Evolutionary conservation across 2,888 invertebrate species (phyloP).

Genomic region (Andrena praecox): DNA sequence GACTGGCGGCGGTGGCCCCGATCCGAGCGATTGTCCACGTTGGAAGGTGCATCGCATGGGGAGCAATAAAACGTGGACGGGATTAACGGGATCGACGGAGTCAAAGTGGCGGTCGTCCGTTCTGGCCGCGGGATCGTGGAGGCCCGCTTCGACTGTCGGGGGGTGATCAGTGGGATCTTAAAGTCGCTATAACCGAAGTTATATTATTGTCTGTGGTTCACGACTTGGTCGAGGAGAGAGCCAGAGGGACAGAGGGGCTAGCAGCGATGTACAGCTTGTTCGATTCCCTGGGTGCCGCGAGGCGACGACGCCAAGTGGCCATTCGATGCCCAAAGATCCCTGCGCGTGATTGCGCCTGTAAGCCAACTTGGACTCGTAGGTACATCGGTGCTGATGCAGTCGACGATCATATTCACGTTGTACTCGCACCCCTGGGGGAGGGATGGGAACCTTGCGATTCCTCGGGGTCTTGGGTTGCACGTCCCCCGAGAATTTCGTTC

Average conservation of each 20-base stretch:
- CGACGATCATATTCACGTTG: conserved; percentile 38
- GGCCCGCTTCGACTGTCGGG: background rate
- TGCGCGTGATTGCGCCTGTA: conserved; percentile 61
- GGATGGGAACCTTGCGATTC: conserved; percentile 14
- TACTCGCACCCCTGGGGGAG: background rate
- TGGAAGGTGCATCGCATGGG: background rate
- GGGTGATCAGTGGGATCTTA: conserved; percentile 21
- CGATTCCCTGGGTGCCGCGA: conserved; percentile 44
- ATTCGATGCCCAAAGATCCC: conserved; percentile 66
- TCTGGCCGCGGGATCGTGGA: background rate
- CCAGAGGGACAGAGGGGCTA: background rate
- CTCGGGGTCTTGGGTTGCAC: background rate
- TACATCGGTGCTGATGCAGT: conserved; percentile 19
- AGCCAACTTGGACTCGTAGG: conserved; percentile 53
- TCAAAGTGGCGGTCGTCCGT: conserved; percentile 13
- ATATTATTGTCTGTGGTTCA: conserved; percentile 45
- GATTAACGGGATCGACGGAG: background rate
- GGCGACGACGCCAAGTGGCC: conserved; percentile 57
- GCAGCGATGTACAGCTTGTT: conserved; percentile 47
- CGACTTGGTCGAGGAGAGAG: conserved; percentile 30
- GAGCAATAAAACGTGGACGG: background rate
- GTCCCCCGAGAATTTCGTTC: conserved; percentile 20
- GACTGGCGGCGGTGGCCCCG: background rate
- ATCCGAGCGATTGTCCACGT: conserved; percentile 6
- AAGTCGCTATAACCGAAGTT: conserved; percentile 36